These are phyloP conservation scores for Manduca sexta DNA, from an alignment of 1,140 invertebrate genomes.

Conservation along the genomic window DNA sequence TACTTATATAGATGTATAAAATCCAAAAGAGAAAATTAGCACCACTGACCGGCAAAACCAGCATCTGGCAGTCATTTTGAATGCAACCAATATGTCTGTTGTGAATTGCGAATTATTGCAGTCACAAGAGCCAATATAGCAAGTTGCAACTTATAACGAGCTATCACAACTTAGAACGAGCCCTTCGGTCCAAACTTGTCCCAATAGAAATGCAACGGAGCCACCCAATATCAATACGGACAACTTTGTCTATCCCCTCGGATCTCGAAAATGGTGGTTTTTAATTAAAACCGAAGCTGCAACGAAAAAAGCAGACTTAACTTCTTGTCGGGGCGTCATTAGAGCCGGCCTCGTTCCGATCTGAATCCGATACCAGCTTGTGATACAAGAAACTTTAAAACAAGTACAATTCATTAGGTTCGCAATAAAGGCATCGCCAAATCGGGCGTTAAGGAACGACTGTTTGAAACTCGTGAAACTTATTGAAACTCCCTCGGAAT, in stretches of 20 bases:
- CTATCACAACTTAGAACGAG: too few relatives aligned
- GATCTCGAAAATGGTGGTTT: slow-evolving; percentile 20
- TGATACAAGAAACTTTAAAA: slow-evolving; percentile 50
- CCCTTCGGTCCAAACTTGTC: too few relatives aligned
- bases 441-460: slow-evolving; percentile 31
- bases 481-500: slow-evolving; percentile 16
- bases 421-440: slow-evolving; percentile 41
- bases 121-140: too few relatives aligned
- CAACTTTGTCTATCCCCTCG: slow-evolving; percentile 16
- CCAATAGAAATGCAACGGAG: too few relatives aligned
- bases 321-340: slow-evolving; percentile 35
- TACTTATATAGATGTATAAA: too few relatives aligned
- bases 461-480: slow-evolving; percentile 20
- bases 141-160: too few relatives aligned
- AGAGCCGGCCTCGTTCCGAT: slow-evolving; percentile 33
- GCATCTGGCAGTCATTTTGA: too few relatives aligned
- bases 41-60: too few relatives aligned
- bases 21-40: too few relatives aligned
- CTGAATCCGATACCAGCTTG: slow-evolving; percentile 39
- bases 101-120: too few relatives aligned
- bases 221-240: background rate
- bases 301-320: slow-evolving; percentile 35
- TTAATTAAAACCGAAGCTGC: slow-evolving; percentile 45
- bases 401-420: slow-evolving; percentile 59
- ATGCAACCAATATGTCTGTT: too few relatives aligned